Conservation (phyloP, 2,113 vertebrate genomes). For the Centropristis striata region DNA sequence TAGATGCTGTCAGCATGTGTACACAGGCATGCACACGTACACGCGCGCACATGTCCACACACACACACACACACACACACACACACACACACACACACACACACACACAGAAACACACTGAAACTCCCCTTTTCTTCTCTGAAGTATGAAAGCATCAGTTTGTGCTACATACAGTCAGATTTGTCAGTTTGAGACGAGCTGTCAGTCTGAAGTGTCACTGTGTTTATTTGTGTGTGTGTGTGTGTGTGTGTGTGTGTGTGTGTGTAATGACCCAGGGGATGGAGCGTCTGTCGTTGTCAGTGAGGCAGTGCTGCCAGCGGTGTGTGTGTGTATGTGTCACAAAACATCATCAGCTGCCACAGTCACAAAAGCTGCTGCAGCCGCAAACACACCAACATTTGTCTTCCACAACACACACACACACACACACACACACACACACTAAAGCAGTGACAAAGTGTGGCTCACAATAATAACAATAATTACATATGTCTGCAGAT, state of each 20-base stretch:
- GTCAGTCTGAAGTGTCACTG: conserved; percentile 54
- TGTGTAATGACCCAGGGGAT: conserved; percentile 11
- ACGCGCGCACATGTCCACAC: too few species aligned
- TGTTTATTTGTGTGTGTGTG: conserved; percentile 21
- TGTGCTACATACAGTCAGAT: conserved; percentile 47
- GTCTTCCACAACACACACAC: background rate
- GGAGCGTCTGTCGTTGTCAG: background rate
- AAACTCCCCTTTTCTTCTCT: conserved; percentile 20
- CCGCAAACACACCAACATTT: background rate
- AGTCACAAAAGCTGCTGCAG: conserved; percentile 39
- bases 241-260: conserved; percentile 17
- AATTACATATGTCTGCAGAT: too few species aligned
- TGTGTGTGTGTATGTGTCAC: conserved; percentile 26
- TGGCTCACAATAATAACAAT: too few species aligned
- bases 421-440: too few species aligned
- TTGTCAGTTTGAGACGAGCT: conserved; percentile 39
- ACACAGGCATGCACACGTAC: conserved; percentile 11
- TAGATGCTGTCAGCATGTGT: conserved; percentile 34
- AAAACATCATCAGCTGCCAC: conserved; percentile 32
- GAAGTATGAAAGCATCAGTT: conserved; percentile 47
- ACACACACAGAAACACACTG: conserved; percentile 12
- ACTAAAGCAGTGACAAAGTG: too few species aligned
- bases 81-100: conserved; percentile 21
- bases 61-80: conserved; percentile 23
- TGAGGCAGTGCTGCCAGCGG: background rate